Percentiles rank a stretch among this genome's conserved stretches.
Conservation (phyloP, 2,888 invertebrate genomes). For the Crematogaster levior region DNA sequence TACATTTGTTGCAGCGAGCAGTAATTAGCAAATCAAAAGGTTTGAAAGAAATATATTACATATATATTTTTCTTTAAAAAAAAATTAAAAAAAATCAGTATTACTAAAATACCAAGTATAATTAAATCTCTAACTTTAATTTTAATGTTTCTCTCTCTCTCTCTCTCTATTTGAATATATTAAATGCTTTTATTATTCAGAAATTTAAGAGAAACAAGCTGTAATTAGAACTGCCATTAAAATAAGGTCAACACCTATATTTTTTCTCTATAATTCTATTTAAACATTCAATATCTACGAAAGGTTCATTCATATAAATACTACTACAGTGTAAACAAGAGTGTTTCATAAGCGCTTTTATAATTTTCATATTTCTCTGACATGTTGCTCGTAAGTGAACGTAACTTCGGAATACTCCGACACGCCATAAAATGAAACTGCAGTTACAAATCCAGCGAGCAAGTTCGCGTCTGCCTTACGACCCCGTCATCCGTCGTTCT, state of each 20-base stretch:
- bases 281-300: not conserved
- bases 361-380: conserved; percentile 15
- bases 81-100: not conserved
- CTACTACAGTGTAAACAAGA: conserved; percentile 3
- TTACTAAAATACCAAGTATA: not conserved
- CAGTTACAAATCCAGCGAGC: conserved; percentile 33
- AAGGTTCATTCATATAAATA: not conserved
- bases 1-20: not conserved
- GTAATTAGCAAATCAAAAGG: not conserved
- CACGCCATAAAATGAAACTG: conserved; percentile 15
- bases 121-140: conserved; percentile 4
- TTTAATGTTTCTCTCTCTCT: not conserved
- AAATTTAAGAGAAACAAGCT: not conserved
- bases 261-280: not conserved
- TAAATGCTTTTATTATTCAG: not conserved
- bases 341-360: not conserved
- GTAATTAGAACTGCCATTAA: not conserved
- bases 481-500: conserved; percentile 34
- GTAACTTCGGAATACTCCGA: conserved; percentile 18
- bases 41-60: not conserved
- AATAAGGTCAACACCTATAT: not conserved
- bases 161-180: no score
- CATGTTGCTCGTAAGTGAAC: not conserved
- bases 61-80: not conserved
- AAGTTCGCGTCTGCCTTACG: conserved; percentile 32